phyloP scores from a whole-genome alignment of 2,888 invertebrate species.

The Andrena haemorrhoa region DNA sequence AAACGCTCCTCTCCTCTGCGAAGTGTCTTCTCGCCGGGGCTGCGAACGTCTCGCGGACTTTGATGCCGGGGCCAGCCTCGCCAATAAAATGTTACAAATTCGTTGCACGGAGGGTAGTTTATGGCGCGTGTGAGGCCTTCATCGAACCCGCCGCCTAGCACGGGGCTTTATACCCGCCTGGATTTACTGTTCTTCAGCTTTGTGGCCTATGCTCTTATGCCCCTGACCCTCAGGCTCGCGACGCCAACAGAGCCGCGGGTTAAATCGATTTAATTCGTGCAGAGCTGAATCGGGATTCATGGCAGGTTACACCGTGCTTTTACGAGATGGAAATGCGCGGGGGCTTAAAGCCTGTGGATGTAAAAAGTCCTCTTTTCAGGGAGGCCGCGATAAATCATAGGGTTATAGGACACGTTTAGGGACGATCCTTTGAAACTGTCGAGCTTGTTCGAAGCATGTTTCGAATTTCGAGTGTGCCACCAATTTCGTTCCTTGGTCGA shows the following conservation, averaged over 20 bases:
- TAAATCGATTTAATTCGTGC: conserved; percentile 58
- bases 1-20: conserved; percentile 63
- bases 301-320: conserved; percentile 28
- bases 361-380: conserved; percentile 1
- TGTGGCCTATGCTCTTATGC: conserved; percentile 27
- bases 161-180: conserved; percentile 37
- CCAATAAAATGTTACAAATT: conserved; percentile 84
- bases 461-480: conserved; percentile 13
- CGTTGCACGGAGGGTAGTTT: conserved; percentile 81
- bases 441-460: conserved; percentile 37
- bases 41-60: conserved; percentile 51
- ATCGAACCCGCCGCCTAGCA: conserved; percentile 68
- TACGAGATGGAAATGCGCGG: conserved; percentile 31
- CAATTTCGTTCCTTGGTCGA: conserved; percentile 11
- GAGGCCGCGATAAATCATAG: conserved; percentile 39
- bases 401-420: conserved; percentile 12
- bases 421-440: conserved; percentile 18
- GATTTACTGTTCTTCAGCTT: conserved; percentile 42
- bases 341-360: conserved; percentile 5
- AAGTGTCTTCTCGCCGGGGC: conserved; percentile 52
- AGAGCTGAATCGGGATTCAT: conserved; percentile 34
- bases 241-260: conserved; percentile 16
- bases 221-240: conserved; percentile 23
- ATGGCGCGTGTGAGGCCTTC: conserved; percentile 77
- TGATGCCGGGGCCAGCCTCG: conserved; percentile 68